These are phyloP conservation scores for Henricia sp. DNA, from an alignment of 53 echinoderm and acorn worm species.

Conservation along the genomic window DNA sequence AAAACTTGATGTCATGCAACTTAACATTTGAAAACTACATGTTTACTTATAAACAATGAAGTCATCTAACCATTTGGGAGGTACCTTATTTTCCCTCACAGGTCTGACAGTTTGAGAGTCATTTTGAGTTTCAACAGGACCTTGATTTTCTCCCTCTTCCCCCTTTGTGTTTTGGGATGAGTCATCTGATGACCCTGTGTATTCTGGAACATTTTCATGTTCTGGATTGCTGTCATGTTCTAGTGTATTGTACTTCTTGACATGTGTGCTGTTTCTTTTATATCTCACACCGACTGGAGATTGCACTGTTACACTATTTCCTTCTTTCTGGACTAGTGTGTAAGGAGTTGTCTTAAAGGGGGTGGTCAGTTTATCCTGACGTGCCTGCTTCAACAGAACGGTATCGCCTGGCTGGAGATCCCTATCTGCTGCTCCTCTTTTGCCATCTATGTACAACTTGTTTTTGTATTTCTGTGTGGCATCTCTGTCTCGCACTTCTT, in stretches of 20 bases:
- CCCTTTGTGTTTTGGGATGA: background rate
- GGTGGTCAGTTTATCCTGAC: slow-evolving; percentile 58
- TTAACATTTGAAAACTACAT: background rate
- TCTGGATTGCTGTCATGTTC: slow-evolving; percentile 27
- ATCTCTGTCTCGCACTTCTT: slow-evolving; percentile 52
- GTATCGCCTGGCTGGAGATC: slow-evolving; percentile 38
- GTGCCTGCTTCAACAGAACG: slow-evolving; percentile 55
- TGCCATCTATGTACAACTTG: slow-evolving; percentile 59
- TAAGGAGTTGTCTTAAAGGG: slow-evolving; percentile 53
- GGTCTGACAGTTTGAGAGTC: slow-evolving; percentile 17
- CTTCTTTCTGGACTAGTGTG: slow-evolving; percentile 49
- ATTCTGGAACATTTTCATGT: background rate
- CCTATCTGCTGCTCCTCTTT: slow-evolving; percentile 47
- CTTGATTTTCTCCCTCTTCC: background rate
- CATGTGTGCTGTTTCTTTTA: slow-evolving; percentile 67
- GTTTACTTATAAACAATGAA: background rate
- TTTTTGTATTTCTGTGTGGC: slow-evolving; percentile 48
- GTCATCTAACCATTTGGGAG: slow-evolving; percentile 37
- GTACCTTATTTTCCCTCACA: background rate
- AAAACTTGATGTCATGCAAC: slow-evolving; percentile 5
- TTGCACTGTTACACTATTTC: slow-evolving; percentile 58
- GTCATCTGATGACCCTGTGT: background rate
- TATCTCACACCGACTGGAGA: slow-evolving; percentile 54
- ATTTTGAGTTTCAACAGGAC: slow-evolving; percentile 16
- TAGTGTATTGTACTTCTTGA: slow-evolving; percentile 53